Base-by-base conservation (phyloP, 2,113 vertebrate species). In the Erythrocercus mccallii region DNA sequence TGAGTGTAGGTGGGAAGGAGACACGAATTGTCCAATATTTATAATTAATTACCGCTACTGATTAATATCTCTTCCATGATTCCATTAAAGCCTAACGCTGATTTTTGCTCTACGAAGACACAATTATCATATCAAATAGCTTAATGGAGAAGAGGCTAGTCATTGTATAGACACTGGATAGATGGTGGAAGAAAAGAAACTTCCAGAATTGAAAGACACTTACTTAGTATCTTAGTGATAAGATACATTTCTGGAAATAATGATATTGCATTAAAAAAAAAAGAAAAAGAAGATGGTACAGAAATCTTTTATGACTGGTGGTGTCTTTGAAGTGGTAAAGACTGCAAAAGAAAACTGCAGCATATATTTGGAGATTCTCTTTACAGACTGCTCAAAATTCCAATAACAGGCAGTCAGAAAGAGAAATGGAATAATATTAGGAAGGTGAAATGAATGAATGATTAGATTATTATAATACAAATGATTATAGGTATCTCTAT, bases 381-480 rank as follows among this genome's bases (percentile, higher is more conserved):
- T 3, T 54, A 65, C 11, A 31, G 27, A 65, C 21, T 53, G 7
- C 14, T 90, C 50, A 90, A 69, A 58, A 92, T 76, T 82, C 40
- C 40, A 53, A 13, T n/a, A 54, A 28, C 27, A 61, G 19, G n/a
- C 71, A 12, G 7, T 50, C 64, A 47, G 31, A 53, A 85, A 68
- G 3, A 85, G 60, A 31, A 27, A 37, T 30, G 21, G 31, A 80
- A 57, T 25, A 57, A 47, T 82, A 40, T 69, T 77, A 72, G 33
- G 42, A 85, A 90, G 42, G 33, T 24, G 28, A 77, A 87, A 82
- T 48, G 35, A 66, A 57, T 90, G 37, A 72, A 40, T 85, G 47
- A 88, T 82, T 54, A 77, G n/a, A 53, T 92, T 85, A 93, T 94
- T 93, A 93, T 35, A 64, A 73, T 72, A 90, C 31, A 86, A 83